Evolutionary conservation across 2,113 vertebrate species (phyloP).

Genomic region (Anas platyrhynchos): DNA sequence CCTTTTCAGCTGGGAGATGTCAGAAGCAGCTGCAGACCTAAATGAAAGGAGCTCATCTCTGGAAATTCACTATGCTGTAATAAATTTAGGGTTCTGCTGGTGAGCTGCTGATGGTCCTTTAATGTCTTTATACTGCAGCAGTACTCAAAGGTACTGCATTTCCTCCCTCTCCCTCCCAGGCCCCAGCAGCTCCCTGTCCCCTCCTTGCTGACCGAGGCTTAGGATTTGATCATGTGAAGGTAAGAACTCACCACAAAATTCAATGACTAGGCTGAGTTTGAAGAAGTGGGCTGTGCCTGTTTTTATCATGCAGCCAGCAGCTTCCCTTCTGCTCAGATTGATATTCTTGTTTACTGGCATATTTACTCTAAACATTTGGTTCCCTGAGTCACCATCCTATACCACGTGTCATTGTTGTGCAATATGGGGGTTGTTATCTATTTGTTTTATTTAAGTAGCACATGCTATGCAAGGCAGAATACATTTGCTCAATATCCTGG

Average conservation of each 20-base stretch:
- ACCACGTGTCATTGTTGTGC: neutral
- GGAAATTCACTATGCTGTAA: constrained; percentile 56
- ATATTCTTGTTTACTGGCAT: neutral
- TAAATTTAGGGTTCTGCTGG: constrained; percentile 45
- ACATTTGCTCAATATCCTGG: neutral
- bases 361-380: neutral
- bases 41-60: constrained; percentile 66
- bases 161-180: neutral
- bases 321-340: neutral
- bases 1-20: constrained; percentile 66
- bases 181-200: neutral
- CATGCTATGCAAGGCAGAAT: neutral
- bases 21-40: constrained; percentile 63
- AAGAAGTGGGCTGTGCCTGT: neutral
- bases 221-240: neutral
- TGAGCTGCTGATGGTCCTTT: constrained; percentile 59
- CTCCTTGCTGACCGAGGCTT: neutral
- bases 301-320: neutral
- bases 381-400: neutral
- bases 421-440: neutral
- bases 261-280: neutral
- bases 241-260: neutral
- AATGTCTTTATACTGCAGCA: constrained; percentile 48
- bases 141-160: neutral
- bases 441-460: constrained; percentile 30